Evolutionary conservation across 2,888 invertebrate genomes (phyloP), one percentile per base, ranked within the genome.

Genomic region (Selenia dentaria): DNA sequence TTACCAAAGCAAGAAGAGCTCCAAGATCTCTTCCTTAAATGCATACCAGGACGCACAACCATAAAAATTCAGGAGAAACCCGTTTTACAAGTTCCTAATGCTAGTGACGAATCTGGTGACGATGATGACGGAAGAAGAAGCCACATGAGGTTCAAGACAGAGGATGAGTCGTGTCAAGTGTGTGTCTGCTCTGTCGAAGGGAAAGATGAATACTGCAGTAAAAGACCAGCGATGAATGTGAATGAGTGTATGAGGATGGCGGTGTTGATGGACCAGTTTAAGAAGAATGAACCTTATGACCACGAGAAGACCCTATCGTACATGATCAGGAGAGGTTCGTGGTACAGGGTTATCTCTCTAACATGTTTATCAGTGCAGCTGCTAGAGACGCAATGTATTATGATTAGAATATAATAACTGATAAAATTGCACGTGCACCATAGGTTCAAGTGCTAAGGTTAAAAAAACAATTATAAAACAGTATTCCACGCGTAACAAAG

Each of bases 121-220:
- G 53, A 57, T 0, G 64, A 67, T 0, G 36, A 43, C 2, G 31
- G 22, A 0, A 60, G 74, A 40, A 64, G 76, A 24, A 45, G 52
- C 0, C 83, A 84, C 24, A 84, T 79, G 80, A 76, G 64, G 3
- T 50, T 55, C 1, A 51, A 53, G 2, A 54, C 59, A 0, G 59
- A 70, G n/a, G 74, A 79, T 6, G 73, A 82, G 11, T 38, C 33
- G 0, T 89, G 89, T 37, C 57, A 66, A 35, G 61, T 88, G 0
- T 90, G 89, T 32, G 71, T 86, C 0, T 90, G 89, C 33, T 80
- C 84, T 0, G 59, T 59, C 0, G 74, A 78, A 1, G 89, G 85
- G 0, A 74, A 70, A 54, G 61, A 80, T 27, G 78, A 85, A 25
- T 70, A 78, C 27, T 90, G 89, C 36, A 70, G 63, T 0, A 70